phyloP scores from a whole-genome alignment of 2,797 vertebrate species.

The Holocentrus rufus region DNA sequence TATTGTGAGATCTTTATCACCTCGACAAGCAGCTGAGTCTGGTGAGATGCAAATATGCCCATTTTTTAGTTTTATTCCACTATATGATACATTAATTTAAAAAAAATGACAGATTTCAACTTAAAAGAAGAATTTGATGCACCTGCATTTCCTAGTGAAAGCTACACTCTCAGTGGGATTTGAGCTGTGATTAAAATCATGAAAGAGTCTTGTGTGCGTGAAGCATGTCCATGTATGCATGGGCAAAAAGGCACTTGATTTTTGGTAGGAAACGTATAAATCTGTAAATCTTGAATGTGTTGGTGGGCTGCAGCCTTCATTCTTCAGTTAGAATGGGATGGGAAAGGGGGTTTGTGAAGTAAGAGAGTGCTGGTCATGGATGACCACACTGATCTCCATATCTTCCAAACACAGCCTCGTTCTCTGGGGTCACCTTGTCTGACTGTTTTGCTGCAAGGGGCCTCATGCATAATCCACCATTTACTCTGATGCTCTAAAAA shows the following conservation, averaged over 20 bases:
- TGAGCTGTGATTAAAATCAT: conserved; percentile 44
- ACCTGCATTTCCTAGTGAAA: conserved; percentile 15
- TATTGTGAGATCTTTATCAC: too few relatives aligned
- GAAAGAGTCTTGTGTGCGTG: conserved; percentile 41
- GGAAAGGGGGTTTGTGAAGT: conserved; percentile 32
- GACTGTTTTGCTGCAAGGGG: conserved; percentile 60
- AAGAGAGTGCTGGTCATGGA: conserved; percentile 70
- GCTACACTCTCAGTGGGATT: conserved; percentile 26
- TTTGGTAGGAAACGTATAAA: neutral
- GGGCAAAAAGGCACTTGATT: neutral
- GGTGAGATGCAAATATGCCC: too few relatives aligned
- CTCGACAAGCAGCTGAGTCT: too few relatives aligned
- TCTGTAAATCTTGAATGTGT: neutral
- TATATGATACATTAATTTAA: too few relatives aligned
- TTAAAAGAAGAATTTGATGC: conserved; percentile 17
- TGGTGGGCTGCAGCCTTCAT: neutral
- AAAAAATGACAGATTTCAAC: too few relatives aligned
- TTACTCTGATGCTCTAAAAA: conserved; percentile 58
- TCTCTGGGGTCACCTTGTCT: conserved; percentile 80
- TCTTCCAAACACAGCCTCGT: conserved; percentile 77
- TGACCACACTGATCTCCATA: conserved; percentile 82
- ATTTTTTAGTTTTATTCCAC: too few relatives aligned
- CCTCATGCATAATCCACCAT: conserved; percentile 73
- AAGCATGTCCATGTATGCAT: conserved; percentile 40
- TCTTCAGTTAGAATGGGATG: conserved; percentile 11